phyloP scores from a whole-genome alignment of 30 jellyfish, hydroid and myxozoan species.

The Clytia hemisphaerica region DNA sequence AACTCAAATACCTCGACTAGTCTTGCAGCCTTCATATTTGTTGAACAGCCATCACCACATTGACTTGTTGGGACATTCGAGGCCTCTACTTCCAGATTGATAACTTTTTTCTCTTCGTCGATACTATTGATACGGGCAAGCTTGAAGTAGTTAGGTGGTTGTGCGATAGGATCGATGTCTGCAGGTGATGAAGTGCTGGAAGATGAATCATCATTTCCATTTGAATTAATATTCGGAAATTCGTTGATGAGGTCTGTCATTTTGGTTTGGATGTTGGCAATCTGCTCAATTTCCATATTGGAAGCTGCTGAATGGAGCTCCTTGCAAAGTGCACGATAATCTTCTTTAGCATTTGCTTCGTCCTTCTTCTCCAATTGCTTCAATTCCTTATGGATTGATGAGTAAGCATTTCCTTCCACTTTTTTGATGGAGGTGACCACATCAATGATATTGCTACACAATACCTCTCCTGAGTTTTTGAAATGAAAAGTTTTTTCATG shows the following conservation, averaged over 20 bases:
- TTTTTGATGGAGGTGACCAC: background rate
- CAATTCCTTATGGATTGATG: background rate
- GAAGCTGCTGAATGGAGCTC: background rate
- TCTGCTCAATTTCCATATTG: background rate
- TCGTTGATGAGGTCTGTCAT: background rate
- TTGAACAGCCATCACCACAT: too few relatives aligned
- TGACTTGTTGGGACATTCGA: too few relatives aligned
- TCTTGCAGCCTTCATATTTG: too few relatives aligned
- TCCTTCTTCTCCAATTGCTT: background rate
- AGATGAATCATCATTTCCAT: background rate
- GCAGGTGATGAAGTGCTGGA: background rate
- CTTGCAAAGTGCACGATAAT: background rate
- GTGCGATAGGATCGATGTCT: background rate
- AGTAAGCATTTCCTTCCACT: background rate
- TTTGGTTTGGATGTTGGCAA: background rate
- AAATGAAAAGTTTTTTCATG: too few relatives aligned
- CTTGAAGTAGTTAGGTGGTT: background rate
- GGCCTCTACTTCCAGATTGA: too few relatives aligned
- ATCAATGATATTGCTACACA: background rate
- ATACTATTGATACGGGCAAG: background rate
- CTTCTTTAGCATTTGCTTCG: background rate
- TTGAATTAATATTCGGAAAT: background rate
- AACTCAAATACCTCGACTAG: too few relatives aligned
- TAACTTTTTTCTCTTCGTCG: too few relatives aligned
- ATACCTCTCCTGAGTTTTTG: background rate